These are phyloP conservation scores for Mycteria americana DNA, from an alignment of 2,797 vertebrate genomes.

Conservation along the genomic window DNA sequence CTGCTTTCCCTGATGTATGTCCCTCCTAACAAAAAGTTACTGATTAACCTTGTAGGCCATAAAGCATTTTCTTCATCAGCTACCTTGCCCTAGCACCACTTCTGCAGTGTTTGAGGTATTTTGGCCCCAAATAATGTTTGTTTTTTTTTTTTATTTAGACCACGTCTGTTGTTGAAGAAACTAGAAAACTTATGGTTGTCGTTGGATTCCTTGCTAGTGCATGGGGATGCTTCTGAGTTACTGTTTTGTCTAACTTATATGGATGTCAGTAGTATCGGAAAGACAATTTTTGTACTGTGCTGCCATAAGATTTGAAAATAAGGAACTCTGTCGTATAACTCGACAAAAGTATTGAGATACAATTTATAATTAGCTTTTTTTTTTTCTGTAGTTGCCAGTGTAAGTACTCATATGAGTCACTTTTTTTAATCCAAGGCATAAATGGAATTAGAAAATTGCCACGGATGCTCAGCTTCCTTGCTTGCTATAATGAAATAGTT, in stretches of 20 bases:
- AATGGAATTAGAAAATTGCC: conserved; percentile 14
- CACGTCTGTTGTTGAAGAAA: not conserved
- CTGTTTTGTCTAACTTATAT: not conserved
- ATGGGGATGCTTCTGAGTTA: not conserved
- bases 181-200: not conserved
- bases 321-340: not conserved
- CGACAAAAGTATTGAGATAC: not conserved
- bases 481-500: conserved; percentile 33
- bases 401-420: not conserved
- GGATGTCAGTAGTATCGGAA: not conserved
- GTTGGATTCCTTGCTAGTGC: not conserved
- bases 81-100: not conserved
- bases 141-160: not conserved
- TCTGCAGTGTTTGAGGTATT: not conserved
- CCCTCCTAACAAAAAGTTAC: not conserved
- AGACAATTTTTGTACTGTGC: not conserved
- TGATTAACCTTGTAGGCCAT: not conserved
- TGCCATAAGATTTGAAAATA: conserved; percentile 10
- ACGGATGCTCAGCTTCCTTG: not conserved
- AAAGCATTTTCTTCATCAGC: not conserved
- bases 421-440: not conserved
- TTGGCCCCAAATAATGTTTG: not conserved
- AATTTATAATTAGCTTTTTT: conserved; percentile 5
- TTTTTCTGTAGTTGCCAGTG: not conserved
- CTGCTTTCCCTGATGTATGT: not conserved